These are phyloP conservation scores for Procavia capensis DNA, from an alignment of 2,113 vertebrate genomes.

Conservation along the genomic window DNA sequence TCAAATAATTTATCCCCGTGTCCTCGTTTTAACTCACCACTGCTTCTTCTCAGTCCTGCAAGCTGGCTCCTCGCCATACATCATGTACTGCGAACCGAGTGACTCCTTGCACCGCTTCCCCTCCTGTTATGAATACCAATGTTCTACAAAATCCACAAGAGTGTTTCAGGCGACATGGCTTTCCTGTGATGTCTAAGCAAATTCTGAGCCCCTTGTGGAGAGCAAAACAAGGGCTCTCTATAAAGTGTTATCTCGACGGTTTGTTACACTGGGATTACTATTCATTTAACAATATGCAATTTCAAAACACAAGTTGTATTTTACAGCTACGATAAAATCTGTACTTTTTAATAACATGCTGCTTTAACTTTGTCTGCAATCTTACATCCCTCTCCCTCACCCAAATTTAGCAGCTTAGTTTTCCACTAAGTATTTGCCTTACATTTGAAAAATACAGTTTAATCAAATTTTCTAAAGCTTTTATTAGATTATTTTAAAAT, in stretches of 20 bases:
- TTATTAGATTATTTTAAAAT: slow-evolving; percentile 79
- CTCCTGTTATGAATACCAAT: not conserved
- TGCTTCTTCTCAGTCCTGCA: not conserved
- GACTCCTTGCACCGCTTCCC: not conserved
- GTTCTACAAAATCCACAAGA: slow-evolving; percentile 24
- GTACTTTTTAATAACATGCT: slow-evolving; percentile 40
- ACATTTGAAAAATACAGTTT: slow-evolving; percentile 75
- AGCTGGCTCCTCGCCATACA: not conserved
- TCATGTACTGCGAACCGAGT: not conserved
- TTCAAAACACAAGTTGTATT: slow-evolving; percentile 50
- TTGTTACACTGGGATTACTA: slow-evolving; percentile 42
- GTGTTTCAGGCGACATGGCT: not conserved
- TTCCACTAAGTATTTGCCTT: slow-evolving; percentile 61
- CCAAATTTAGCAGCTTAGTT: slow-evolving; percentile 50
- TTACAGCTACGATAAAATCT: slow-evolving; percentile 23
- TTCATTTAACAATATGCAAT: slow-evolving; percentile 25
- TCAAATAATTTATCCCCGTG: not conserved
- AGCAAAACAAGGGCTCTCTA: slow-evolving; percentile 59
- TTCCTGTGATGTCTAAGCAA: slow-evolving; percentile 59
- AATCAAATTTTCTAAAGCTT: slow-evolving; percentile 79
- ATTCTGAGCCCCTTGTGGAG: not conserved
- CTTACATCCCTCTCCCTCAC: not conserved
- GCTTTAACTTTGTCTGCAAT: slow-evolving; percentile 32
- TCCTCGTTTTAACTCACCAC: slow-evolving; percentile 18
- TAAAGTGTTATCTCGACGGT: slow-evolving; percentile 38